Evolutionary conservation across 2,888 invertebrate species (phyloP), one percentile per base, ranked within the genome.

Genomic region (Eudemis profundana): DNA sequence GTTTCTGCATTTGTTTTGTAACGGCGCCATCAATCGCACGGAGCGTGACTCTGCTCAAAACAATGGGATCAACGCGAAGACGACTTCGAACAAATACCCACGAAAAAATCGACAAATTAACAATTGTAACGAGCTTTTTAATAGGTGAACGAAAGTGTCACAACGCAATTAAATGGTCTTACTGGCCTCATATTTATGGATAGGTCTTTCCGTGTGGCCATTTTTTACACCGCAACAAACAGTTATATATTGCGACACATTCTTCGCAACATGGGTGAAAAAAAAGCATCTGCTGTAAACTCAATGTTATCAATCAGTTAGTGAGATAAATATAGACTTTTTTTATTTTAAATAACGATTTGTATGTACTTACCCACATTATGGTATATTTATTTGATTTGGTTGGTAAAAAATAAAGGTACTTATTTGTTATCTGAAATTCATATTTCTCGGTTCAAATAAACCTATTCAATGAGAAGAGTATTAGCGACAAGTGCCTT

Each of bases 1-100:
- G 74, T 73, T 72, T 70, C 73, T 70, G 74, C 74, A 73, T 72
- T 70, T 74, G 75, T 78, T 83, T 81, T 84, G 81, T 82, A 85
- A 84, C 76, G 78, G 72, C 69, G 77, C 82, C 74, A 84, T 86
- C 85, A 86, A 84, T 86, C 78, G 82, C 70, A 21, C 67, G 27
- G 84, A 78, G 76, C 91, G 91, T 92, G 91, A 90, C 90, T 90
- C 89, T 84, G 79, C 69, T 76, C 81, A 90, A 90, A 91, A 92
- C 91, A 90, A 82, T 78, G 72, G 90, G 86, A 83, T 92, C 82
- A 86, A 83, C 79, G 81, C 72, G 72, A 83, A 85, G 74, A 70
- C 73, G 78, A 81, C 81, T 83, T 81, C 74, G 81, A 82, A 85
- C 82, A 85, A 85, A 86, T 78, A 83, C 70, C 29, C 29, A 44